Conservation (phyloP, 2,797 vertebrate species). For the Philypnodon macrostomus region DNA sequence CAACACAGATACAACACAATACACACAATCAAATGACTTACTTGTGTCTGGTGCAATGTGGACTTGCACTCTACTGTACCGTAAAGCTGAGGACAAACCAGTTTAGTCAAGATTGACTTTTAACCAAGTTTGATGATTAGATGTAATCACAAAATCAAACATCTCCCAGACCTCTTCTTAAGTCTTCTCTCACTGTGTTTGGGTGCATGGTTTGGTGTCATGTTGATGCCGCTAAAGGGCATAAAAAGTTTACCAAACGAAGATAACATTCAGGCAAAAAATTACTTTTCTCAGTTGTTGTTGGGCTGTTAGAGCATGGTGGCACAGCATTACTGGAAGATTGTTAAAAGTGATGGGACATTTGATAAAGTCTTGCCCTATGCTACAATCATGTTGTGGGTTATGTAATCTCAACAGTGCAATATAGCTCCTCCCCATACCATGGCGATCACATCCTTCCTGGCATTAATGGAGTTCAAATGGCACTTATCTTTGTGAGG, state of each 20-base stretch:
- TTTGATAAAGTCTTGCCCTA: conserved; percentile 31
- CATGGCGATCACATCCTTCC: conserved; percentile 39
- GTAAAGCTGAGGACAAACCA: conserved; percentile 35
- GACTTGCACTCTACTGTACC: conserved; percentile 11
- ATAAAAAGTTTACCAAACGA: not conserved
- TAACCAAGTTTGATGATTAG: conserved; percentile 16
- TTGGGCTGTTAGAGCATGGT: not conserved
- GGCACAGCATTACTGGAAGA: conserved; percentile 31
- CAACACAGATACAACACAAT: conserved; percentile 20
- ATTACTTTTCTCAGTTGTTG: too few relatives aligned
- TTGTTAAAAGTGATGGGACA: too few relatives aligned
- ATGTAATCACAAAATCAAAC: conserved; percentile 21
- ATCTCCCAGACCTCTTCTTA: not conserved
- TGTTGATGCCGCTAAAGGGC: not conserved
- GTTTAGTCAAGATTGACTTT: conserved; percentile 25
- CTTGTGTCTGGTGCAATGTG: conserved; percentile 15
- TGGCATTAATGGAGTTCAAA: conserved; percentile 41
- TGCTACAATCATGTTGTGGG: conserved; percentile 10
- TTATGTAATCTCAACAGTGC: conserved; percentile 46
- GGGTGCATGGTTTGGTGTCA: conserved; percentile 1
- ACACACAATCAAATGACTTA: conserved; percentile 22
- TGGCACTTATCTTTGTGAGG: conserved; percentile 43
- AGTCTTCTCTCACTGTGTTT: not conserved
- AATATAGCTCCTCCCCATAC: conserved; percentile 16
- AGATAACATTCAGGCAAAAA: too few relatives aligned